phyloP scores from a whole-genome alignment of 92 coral and sea anemone species.

The Bergia sp. region DNA sequence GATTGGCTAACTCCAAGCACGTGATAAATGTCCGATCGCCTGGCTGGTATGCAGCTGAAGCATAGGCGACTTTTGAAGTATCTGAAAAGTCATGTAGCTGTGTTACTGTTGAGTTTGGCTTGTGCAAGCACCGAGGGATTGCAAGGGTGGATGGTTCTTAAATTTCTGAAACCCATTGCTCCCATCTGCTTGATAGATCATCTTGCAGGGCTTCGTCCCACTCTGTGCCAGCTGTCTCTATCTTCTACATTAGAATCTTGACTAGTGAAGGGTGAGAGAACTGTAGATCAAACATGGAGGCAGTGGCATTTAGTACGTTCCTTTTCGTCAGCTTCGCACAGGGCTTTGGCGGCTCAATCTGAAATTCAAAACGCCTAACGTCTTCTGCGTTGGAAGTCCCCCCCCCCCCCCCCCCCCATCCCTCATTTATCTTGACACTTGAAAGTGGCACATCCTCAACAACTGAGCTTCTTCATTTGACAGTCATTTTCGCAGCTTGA shows the following conservation, averaged over 20 bases:
- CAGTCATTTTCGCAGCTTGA: conserved; percentile 41
- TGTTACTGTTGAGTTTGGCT: background rate
- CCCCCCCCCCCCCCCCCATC: background rate
- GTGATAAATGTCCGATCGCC: too few relatives aligned
- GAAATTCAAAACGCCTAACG: too few relatives aligned
- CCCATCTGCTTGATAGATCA: background rate
- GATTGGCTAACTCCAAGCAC: too few relatives aligned
- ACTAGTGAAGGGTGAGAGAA: background rate
- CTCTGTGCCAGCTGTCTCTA: conserved; percentile 34
- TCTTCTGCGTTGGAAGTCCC: too few relatives aligned
- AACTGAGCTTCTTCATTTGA: background rate
- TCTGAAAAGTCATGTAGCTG: background rate
- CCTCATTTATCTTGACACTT: conserved; percentile 16
- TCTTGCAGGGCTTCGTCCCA: background rate
- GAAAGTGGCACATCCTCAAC: conserved; percentile 35
- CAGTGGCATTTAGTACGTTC: too few relatives aligned
- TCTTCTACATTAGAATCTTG: conserved; percentile 40
- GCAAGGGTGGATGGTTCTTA: background rate
- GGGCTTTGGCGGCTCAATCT: too few relatives aligned
- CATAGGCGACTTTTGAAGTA: background rate
- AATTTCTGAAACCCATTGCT: background rate
- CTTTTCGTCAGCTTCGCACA: too few relatives aligned
- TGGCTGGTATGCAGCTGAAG: background rate
- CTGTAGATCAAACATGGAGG: too few relatives aligned
- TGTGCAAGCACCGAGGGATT: background rate